A percentile compares a stretch with the other conserved stretches of the same genome.
phyloP scores from a whole-genome alignment of 1,140 invertebrate genomes.

The Drosophila quadrilineata region DNA sequence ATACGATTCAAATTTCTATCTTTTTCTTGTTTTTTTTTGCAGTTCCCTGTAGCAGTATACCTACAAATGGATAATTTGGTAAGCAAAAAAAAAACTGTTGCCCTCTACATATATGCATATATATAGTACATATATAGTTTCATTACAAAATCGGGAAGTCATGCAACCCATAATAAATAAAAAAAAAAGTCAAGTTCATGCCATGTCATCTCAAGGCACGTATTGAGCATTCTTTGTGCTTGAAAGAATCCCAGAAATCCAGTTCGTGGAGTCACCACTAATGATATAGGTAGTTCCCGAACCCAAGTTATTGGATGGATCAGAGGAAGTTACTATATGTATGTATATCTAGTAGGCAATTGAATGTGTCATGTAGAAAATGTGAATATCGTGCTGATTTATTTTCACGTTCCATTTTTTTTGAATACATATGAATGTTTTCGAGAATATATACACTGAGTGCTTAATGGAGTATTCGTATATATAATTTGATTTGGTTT shows the following conservation, averaged over 20 bases:
- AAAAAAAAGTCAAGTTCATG: slow-evolving; percentile 28
- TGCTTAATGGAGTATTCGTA: neutral
- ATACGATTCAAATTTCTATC: too few species aligned
- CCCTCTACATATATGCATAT: too few species aligned
- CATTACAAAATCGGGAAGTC: slow-evolving; percentile 3
- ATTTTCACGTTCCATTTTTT: slow-evolving; percentile 15
- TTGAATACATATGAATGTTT: slow-evolving; percentile 9
- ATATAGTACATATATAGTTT: too few species aligned
- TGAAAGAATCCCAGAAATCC: slow-evolving; percentile 4
- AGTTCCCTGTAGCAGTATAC: too few species aligned
- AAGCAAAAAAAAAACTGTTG: too few species aligned
- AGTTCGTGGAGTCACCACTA: slow-evolving; percentile 17
- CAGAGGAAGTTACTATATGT: too few species aligned
- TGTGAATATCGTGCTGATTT: slow-evolving; percentile 34
- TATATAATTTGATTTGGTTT: slow-evolving; percentile 47
- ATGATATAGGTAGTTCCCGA: neutral
- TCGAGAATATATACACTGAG: neutral
- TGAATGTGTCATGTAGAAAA: slow-evolving; percentile 30
- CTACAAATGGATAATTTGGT: too few species aligned
- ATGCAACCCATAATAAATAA: too few species aligned
- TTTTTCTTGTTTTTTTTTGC: too few species aligned
- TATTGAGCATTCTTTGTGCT: slow-evolving; percentile 35
- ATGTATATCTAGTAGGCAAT: too few species aligned
- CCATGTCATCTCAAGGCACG: slow-evolving; percentile 33
- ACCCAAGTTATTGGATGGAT: too few species aligned